Percentiles rank a stretch among this genome's conserved stretches.
Evolutionary conservation across 2,113 vertebrate species (phyloP).

Genomic region (Siniperca chuatsi): DNA sequence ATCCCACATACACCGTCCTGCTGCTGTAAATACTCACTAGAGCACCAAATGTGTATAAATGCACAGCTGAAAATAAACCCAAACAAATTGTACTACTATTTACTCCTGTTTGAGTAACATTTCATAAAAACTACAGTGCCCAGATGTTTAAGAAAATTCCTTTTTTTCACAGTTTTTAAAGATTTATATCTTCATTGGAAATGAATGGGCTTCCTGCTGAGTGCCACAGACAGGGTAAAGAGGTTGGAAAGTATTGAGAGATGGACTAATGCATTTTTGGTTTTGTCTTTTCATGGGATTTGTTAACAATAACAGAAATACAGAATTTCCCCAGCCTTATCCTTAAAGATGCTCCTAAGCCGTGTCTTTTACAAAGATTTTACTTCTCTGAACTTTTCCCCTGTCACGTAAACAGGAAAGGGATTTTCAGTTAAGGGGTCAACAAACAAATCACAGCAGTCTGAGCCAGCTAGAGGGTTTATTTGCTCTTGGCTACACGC

Average conservation of each 20-base stretch:
- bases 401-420: not conserved
- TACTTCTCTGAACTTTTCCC: not conserved
- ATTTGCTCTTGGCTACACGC: constrained; percentile 7
- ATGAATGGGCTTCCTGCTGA: not conserved
- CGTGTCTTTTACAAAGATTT: not conserved
- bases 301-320: not conserved
- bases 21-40: not conserved
- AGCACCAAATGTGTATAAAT: not conserved
- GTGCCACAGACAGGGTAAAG: not conserved
- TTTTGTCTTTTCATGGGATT: not conserved
- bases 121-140: not conserved
- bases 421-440: not conserved
- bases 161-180: not conserved
- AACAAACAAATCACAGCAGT: constrained; percentile 34
- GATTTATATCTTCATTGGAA: not conserved
- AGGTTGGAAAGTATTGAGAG: not conserved
- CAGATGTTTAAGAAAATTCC: not conserved
- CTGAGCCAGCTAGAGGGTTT: constrained; percentile 28
- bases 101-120: not conserved
- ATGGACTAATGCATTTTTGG: not conserved
- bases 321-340: not conserved
- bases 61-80: not conserved
- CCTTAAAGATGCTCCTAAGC: not conserved
- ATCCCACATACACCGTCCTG: not conserved
- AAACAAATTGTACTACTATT: not conserved